Evolutionary conservation across 2,797 vertebrate species (phyloP).

Genomic region (Halcyon leucocephala): DNA sequence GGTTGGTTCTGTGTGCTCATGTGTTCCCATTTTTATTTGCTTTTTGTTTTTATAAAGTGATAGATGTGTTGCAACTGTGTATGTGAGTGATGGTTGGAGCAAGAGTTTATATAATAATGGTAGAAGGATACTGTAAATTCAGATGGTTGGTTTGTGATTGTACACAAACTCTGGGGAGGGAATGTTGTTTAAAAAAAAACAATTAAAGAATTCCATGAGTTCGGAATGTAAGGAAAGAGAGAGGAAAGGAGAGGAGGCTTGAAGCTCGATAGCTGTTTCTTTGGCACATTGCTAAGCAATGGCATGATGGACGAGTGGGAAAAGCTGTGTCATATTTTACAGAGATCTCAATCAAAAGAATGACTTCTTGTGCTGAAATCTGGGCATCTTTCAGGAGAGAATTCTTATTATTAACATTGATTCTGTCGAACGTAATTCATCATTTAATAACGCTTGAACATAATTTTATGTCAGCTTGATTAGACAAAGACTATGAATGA

Average conservation of each 20-base stretch:
- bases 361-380: neutral
- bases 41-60: neutral
- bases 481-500: neutral
- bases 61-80: neutral
- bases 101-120: neutral
- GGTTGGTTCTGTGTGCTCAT: neutral
- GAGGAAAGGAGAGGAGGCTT: neutral
- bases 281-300: neutral
- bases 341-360: neutral
- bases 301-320: neutral
- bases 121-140: neutral
- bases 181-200: neutral
- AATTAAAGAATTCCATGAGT: neutral
- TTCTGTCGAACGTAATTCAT: neutral
- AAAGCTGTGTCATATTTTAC: neutral
- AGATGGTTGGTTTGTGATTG: neutral
- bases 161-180: neutral
- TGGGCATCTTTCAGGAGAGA: neutral
- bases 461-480: neutral
- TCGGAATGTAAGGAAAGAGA: neutral
- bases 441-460: neutral
- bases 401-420: neutral
- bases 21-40: neutral
- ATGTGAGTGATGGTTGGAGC: neutral
- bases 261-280: neutral